Conservation (phyloP, 2,797 vertebrate genomes). For the Orientallactaga sibirica region DNA sequence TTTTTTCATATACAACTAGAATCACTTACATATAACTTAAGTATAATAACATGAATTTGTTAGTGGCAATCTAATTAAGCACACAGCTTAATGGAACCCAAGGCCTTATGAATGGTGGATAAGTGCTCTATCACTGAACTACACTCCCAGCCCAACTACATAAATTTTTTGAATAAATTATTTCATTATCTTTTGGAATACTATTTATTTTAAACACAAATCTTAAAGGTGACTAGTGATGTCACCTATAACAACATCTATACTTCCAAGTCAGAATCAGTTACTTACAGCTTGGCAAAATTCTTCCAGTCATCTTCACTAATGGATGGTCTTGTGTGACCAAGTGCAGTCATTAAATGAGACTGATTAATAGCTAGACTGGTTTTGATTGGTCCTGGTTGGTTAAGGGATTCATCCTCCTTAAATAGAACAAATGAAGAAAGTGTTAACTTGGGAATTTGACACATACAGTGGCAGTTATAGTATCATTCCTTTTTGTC, state of each 20-base stretch:
- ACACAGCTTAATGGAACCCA: neutral
- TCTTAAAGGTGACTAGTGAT: neutral
- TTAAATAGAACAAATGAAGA: conserved; percentile 81
- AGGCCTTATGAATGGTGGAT: neutral
- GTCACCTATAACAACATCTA: neutral
- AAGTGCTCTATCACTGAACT: neutral
- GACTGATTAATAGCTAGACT: conserved; percentile 89
- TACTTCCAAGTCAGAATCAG: neutral
- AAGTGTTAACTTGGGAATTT: conserved; percentile 19
- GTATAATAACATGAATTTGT: conserved; percentile 14
- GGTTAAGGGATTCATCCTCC: conserved; percentile 88
- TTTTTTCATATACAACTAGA: conserved; percentile 35
- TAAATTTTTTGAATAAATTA: neutral
- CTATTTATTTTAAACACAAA: conserved; percentile 33
- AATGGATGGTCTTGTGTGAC: conserved; percentile 92
- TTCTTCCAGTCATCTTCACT: conserved; percentile 93
- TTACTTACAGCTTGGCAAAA: conserved; percentile 94
- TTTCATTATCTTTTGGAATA: conserved; percentile 19
- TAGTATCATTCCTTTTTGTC: neutral
- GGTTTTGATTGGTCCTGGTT: conserved; percentile 86
- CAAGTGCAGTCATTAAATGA: conserved; percentile 92
- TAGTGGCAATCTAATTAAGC: conserved; percentile 45
- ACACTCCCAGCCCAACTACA: neutral
- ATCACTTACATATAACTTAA: conserved; percentile 45
- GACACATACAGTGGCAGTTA: neutral